These are phyloP conservation scores for Sternotherus odoratus DNA, from an alignment of 2,797 vertebrate genomes.

Conservation along the genomic window DNA sequence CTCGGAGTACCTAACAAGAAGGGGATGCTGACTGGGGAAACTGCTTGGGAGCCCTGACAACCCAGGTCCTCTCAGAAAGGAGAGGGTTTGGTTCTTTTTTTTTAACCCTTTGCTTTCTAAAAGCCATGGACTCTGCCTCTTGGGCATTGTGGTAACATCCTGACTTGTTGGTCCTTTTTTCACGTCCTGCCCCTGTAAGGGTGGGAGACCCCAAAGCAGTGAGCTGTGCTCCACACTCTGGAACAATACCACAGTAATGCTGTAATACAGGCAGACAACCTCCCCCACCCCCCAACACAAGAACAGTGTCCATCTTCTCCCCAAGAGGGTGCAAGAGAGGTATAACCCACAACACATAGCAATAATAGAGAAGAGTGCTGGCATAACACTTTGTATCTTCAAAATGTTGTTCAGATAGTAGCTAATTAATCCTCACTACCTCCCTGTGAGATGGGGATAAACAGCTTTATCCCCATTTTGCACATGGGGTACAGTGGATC, in stretches of 20 bases:
- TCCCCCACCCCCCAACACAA: background rate
- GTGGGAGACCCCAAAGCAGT: background rate
- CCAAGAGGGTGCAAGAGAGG: background rate
- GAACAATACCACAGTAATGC: background rate
- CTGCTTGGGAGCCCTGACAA: background rate
- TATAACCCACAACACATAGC: background rate
- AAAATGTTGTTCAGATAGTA: background rate
- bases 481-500: background rate
- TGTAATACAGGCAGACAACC: background rate
- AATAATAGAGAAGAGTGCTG: background rate
- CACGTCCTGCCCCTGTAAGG: background rate
- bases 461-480: background rate
- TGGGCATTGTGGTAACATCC: background rate
- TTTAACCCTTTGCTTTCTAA: background rate
- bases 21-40: background rate
- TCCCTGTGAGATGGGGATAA: background rate
- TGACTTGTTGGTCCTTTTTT: background rate
- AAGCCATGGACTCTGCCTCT: background rate
- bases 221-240: background rate
- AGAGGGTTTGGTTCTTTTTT: background rate
- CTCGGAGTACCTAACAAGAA: background rate
- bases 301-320: background rate
- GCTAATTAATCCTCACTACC: accelerated
- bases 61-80: background rate
- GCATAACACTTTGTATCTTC: background rate